These are phyloP conservation scores for Chaetogeoica ovagalla DNA, from an alignment of 2,888 invertebrate species.

Conservation along the genomic window DNA sequence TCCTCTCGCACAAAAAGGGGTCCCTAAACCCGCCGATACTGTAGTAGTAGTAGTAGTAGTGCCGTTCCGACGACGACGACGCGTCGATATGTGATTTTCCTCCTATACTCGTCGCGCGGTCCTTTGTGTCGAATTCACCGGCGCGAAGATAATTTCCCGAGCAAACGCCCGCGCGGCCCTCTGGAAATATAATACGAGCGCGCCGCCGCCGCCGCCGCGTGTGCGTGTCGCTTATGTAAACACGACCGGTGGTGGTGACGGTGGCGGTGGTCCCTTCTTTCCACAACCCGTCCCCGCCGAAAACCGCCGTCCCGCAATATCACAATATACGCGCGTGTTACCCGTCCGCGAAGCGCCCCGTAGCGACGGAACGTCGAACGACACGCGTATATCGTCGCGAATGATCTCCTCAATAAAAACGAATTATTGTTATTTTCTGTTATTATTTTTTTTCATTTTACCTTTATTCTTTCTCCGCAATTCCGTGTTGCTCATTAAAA, in stretches of 20 bases:
- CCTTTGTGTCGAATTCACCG: constrained; percentile 37
- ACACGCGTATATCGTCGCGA: no score
- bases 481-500: no score
- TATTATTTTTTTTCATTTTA: no score
- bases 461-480: no score
- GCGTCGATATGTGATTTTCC: neutral
- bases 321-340: no score
- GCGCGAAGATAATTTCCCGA: constrained; percentile 52
- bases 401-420: no score
- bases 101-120: neutral
- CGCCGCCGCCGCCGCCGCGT: no score
- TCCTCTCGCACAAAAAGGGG: constrained; percentile 7
- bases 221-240: constrained; percentile 42
- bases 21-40: neutral
- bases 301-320: neutral
- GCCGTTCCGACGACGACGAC: constrained; percentile 4
- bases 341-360: no score
- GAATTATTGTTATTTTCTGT: no score
- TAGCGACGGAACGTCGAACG: no score
- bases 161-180: constrained; percentile 28
- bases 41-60: no score
- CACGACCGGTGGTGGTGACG: constrained; percentile 40
- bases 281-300: no score
- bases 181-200: neutral
- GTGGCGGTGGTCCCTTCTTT: constrained; percentile 15